Percentiles rank a stretch among this genome's conserved stretches.
phyloP scores from a whole-genome alignment of 2,888 invertebrate genomes.

The Habroteleia sp. region DNA sequence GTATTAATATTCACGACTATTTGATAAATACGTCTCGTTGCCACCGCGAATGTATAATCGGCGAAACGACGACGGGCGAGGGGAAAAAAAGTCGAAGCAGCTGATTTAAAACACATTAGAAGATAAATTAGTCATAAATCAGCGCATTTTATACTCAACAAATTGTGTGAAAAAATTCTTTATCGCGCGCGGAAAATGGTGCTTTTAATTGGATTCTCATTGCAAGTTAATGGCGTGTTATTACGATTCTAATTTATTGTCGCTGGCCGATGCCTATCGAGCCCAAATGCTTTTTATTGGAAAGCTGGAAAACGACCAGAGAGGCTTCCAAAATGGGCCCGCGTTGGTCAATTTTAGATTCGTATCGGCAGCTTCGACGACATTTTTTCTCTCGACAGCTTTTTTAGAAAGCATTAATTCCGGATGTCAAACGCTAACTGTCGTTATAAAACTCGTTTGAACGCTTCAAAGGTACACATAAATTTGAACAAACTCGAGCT shows the following conservation, averaged over 20 bases:
- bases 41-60: constrained; percentile 30
- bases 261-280: constrained; percentile 25
- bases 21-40: constrained; percentile 45
- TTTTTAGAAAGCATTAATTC: constrained; percentile 49
- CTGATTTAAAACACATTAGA: constrained; percentile 57
- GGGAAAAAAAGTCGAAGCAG: constrained; percentile 30
- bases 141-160: constrained; percentile 46
- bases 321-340: constrained; percentile 25
- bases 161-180: constrained; percentile 43
- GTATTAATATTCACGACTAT: constrained; percentile 54
- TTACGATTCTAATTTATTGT: constrained; percentile 45
- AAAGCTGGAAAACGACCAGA: constrained; percentile 22
- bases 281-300: constrained; percentile 12
- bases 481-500: constrained; percentile 26
- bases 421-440: constrained; percentile 46
- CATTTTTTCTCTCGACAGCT: constrained; percentile 6
- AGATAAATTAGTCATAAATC: constrained; percentile 60
- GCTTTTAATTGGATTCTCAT: constrained; percentile 48
- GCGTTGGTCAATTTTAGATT: constrained; percentile 15
- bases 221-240: constrained; percentile 31
- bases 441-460: constrained; percentile 50
- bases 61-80: constrained; percentile 30
- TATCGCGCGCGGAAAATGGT: constrained; percentile 48
- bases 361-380: constrained; percentile 6
- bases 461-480: constrained; percentile 44